Evolutionary conservation across 2,888 invertebrate genomes (phyloP).

Genomic region (Eupelmus urozonus): DNA sequence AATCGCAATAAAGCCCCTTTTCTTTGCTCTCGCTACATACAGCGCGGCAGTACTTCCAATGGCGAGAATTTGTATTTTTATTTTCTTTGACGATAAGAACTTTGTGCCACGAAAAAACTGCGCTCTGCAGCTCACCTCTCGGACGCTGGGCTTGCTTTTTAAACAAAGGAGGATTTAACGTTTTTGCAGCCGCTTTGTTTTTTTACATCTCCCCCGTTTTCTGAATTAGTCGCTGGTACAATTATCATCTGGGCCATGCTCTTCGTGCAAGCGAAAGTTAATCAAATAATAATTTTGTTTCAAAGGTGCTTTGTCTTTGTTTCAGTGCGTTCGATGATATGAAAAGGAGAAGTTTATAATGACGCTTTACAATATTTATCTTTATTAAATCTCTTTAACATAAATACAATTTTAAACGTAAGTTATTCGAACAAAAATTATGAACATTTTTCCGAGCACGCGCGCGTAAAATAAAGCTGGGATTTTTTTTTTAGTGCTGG

Average conservation of each 20-base stretch:
- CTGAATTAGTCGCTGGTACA: background rate
- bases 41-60: background rate
- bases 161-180: constrained; percentile 28
- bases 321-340: too few species aligned
- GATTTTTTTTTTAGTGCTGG: constrained; percentile 1
- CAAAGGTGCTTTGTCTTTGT: background rate
- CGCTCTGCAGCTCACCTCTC: constrained; percentile 2
- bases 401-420: constrained; percentile 10
- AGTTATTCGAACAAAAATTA: background rate
- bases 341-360: background rate
- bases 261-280: background rate
- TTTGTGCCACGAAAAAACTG: constrained; percentile 29
- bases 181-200: too few species aligned
- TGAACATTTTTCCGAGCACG: constrained; percentile 14
- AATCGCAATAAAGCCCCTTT: constrained; percentile 39
- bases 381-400: constrained; percentile 2
- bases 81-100: background rate
- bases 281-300: constrained; percentile 5
- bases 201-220: background rate
- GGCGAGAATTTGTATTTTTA: constrained; percentile 19
- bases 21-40: too few species aligned
- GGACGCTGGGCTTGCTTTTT: background rate
- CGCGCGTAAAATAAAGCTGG: constrained; percentile 15
- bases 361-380: constrained; percentile 11
- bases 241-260: constrained; percentile 10